Base-by-base conservation (phyloP, 1,140 invertebrate genomes). In the Calycopis cecrops region DNA sequence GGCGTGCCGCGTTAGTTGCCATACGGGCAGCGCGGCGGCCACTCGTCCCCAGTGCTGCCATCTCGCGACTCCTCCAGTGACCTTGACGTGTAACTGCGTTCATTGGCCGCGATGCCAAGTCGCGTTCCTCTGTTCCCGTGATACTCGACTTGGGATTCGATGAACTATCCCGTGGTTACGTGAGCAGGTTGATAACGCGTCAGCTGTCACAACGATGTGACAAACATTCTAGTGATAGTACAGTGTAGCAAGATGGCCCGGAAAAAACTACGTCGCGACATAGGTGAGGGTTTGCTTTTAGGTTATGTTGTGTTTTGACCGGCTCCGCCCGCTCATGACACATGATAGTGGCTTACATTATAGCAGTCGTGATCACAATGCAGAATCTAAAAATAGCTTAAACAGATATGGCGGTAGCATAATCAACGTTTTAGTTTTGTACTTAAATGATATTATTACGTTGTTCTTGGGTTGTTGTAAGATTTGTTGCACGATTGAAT, bases 131-230 rank as follows among this genome's bases (percentile, higher is more conserved):
- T 65, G 65, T 60, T 75, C 74, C 69, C 70, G 64, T 48, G 60
- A 67, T 74, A 69, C 59, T 58, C 63, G 59, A 59, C 62, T 60
- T 67, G 18, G 40, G 40, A 67, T 63, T 63, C 57, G 63, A 69
- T n/a, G n/a, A n/a, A n/a, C n/a, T n/a, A n/a, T 61, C 67, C 62
- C 68, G 66, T 28, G 21, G 53, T 49, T 59, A 50, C 56, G 64
- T 60, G 57, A 48, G 54, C 63, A 78, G 65, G 73, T 63, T 73
- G 67, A 69, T 67, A 70, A 67, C 74, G 64, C 65, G 65, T 76
- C 74, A 77, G 63, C 73, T 82, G 79, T 84, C 77, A 84, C 79
- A 79, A 83, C 71, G 74, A 77, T 71, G 74, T 84, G 74, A 84
- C 65, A 72, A 63, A 63, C 54, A 33, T 33, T 35, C 16, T 53